Percentiles rank a stretch among this genome's conserved stretches.
These are phyloP conservation scores for Mobula birostris DNA, from an alignment of 2,113 vertebrate genomes.

Conservation along the genomic window DNA sequence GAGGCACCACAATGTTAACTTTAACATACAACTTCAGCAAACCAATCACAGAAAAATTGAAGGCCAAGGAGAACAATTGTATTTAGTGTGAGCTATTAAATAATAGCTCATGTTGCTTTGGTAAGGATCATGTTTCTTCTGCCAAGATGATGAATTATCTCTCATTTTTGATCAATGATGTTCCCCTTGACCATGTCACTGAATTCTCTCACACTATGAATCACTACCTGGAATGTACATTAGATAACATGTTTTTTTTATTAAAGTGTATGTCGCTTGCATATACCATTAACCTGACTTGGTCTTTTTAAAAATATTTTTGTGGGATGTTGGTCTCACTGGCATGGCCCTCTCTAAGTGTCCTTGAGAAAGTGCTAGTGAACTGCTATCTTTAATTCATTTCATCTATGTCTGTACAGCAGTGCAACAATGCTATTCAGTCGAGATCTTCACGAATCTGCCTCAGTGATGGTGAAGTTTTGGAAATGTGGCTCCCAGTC, in stretches of 20 bases:
- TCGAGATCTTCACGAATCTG: too few relatives aligned
- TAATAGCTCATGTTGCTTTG: constrained; percentile 2
- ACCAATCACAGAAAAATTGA: background rate
- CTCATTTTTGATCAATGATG: constrained; percentile 6
- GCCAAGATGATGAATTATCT: background rate
- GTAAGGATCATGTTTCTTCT: constrained; percentile 26
- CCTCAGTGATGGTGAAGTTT: too few relatives aligned
- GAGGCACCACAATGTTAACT: background rate
- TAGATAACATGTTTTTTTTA: background rate
- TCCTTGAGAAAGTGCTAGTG: too few relatives aligned
- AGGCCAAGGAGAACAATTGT: background rate
- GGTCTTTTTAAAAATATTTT: too few relatives aligned
- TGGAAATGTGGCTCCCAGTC: too few relatives aligned
- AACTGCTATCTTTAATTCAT: too few relatives aligned
- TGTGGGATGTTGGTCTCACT: too few relatives aligned
- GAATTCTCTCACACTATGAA: background rate
- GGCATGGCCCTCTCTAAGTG: too few relatives aligned
- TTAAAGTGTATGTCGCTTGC: too few relatives aligned
- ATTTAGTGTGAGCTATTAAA: constrained; percentile 1
- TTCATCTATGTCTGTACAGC: too few relatives aligned
- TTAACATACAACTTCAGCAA: background rate
- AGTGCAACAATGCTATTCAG: too few relatives aligned
- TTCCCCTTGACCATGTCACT: background rate
- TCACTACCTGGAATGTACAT: background rate
- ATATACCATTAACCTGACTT: too few relatives aligned